Evolutionary conservation across 2,113 vertebrate genomes (phyloP), one percentile per base, ranked within the genome.

Genomic region (Trichechus manatus): DNA sequence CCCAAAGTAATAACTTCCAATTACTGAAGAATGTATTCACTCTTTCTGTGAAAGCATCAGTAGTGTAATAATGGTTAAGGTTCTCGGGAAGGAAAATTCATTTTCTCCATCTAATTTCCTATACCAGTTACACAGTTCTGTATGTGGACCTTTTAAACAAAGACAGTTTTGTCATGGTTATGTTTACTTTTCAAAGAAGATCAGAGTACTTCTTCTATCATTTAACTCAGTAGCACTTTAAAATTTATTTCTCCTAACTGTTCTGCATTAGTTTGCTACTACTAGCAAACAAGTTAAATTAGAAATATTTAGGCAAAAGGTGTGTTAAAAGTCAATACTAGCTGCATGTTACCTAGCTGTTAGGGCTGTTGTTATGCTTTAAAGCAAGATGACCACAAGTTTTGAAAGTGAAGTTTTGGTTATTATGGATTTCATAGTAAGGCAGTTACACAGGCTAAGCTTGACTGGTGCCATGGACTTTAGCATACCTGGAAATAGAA

Each of bases 401-500:
- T 96, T 91, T 91, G 50, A 93, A 94, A 92, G 92, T 94, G 56
- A 95, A 93, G 39, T 80, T 93, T 72, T 59, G 74, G 74, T 95
- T 95, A 95, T 95, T 90, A 83, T 9, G 83, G 53, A 91, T 92
- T 95, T 90, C 70, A 97, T 7, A 87, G 33, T 89, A 96, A 97
- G 87, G 94, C 91, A 96, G 94, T 97, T 96, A 97, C 25, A 83
- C 1, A 97, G 84, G 68, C 95, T 97, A 96, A 96, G 87, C 77
- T 95, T 95, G 86, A 95, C 89, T 82, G 79, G 86, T 95, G 93
- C 93, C 87, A 95, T 68, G 94, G 78, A 91, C 95, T 97, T 97
- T 89, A 93, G 96, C 97, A 97, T 97, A 98, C 97, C 97, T 97
- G 97, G 97, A 97, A 97, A 97, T 95, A 98, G 97, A 97, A 98